Evolutionary conservation across 2,797 vertebrate species (phyloP).

Genomic region (Sebastes glaucus): DNA sequence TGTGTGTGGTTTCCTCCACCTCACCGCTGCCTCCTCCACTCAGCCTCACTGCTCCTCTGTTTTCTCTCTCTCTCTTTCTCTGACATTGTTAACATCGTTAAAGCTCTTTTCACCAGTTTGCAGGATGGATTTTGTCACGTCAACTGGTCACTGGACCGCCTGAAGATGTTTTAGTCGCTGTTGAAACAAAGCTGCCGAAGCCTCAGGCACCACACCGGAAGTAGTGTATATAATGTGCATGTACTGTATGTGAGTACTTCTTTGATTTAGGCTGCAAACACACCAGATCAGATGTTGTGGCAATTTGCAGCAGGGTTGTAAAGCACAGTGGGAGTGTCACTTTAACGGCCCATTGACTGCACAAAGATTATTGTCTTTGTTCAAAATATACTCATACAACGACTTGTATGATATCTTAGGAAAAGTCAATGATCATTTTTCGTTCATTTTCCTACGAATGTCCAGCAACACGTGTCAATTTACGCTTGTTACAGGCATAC

Average conservation of each 20-base stretch:
- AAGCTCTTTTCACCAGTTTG: background rate
- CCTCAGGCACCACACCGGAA: background rate
- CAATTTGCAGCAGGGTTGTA: background rate
- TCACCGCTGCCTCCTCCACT: conserved; percentile 55
- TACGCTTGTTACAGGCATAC: no score
- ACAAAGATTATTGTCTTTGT: no score
- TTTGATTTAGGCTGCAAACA: no score
- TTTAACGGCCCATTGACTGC: no score
- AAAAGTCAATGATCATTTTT: no score
- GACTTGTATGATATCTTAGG: no score
- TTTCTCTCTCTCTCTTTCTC: background rate
- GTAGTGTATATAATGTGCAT: background rate
- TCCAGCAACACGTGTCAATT: no score
- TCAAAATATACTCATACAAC: no score
- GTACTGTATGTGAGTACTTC: background rate
- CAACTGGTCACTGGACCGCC: background rate
- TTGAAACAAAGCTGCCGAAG: background rate
- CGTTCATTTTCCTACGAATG: no score
- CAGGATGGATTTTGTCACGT: background rate
- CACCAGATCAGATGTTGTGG: no score
- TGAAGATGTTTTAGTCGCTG: background rate
- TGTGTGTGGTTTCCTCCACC: conserved; percentile 60
- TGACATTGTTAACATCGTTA: background rate
- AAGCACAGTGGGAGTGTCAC: no score
- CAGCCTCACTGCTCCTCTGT: conserved; percentile 8